Percentiles rank a stretch among this genome's conserved stretches.
Evolutionary conservation across 2,797 vertebrate genomes (phyloP).

Genomic region (Crax fasciolata): DNA sequence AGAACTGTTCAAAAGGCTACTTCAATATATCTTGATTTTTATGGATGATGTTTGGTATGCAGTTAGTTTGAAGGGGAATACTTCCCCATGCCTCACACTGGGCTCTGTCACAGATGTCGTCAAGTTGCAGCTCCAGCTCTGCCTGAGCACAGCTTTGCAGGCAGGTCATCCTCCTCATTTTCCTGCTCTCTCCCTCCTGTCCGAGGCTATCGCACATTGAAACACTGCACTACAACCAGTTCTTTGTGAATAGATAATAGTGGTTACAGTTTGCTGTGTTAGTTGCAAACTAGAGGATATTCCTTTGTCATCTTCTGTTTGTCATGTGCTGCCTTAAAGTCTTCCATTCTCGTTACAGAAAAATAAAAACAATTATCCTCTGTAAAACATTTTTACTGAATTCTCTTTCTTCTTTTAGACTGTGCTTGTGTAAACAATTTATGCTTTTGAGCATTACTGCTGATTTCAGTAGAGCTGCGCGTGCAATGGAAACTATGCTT

Average conservation of each 20-base stretch:
- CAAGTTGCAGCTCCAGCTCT: not conserved
- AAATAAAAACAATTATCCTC: not conserved
- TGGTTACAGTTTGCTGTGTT: accelerated
- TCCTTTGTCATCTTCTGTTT: not conserved
- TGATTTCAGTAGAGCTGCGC: not conserved
- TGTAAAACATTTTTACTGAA: not conserved
- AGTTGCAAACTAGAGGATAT: not conserved
- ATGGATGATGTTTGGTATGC: accelerated
- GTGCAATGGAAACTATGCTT: not conserved
- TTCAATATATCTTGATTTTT: slow-evolving; percentile 1
- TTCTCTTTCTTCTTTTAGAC: not conserved
- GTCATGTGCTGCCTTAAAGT: not conserved
- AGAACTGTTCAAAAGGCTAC: not conserved
- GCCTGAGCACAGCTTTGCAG: not conserved
- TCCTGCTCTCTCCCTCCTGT: not conserved
- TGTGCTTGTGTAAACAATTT: not conserved
- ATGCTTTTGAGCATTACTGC: not conserved
- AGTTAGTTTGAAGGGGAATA: not conserved
- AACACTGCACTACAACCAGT: not conserved
- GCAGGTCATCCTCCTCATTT: not conserved
- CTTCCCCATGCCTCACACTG: not conserved
- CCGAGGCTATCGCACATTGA: accelerated
- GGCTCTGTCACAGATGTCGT: not conserved
- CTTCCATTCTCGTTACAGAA: not conserved
- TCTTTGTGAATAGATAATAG: not conserved